Evolutionary conservation across 2,797 vertebrate species (phyloP).

Genomic region (Molossus alvarezi): DNA sequence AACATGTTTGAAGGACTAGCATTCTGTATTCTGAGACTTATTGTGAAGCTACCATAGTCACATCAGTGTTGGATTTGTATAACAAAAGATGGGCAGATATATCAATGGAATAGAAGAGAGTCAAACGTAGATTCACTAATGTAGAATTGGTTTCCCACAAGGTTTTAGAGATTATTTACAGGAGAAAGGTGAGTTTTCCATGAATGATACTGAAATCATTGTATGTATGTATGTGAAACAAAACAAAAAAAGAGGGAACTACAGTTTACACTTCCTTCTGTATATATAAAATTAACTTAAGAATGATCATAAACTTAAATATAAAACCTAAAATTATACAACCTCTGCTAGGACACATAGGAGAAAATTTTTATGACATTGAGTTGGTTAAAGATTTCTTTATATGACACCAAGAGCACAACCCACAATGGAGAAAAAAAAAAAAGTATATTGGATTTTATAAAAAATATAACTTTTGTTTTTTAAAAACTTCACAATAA

Average conservation of each 20-base stretch:
- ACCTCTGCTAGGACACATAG: neutral
- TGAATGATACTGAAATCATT: neutral
- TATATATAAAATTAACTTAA: neutral
- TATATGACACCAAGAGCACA: neutral
- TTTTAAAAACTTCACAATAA: neutral
- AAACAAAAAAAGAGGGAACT: neutral
- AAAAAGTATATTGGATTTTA: neutral
- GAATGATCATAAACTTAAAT: neutral
- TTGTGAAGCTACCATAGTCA: neutral
- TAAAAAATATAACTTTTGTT: neutral
- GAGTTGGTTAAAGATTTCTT: neutral
- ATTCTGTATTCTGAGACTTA: neutral
- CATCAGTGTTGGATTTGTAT: neutral
- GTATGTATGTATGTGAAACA: neutral
- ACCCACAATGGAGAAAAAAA: neutral
- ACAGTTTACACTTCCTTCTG: neutral
- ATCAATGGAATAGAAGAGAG: neutral
- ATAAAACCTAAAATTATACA: neutral
- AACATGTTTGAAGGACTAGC: neutral
- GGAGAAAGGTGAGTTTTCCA: neutral
- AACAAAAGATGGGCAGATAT: neutral
- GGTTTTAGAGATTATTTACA: neutral
- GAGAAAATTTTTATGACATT: neutral
- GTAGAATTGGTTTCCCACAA: neutral
- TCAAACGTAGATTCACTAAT: neutral